A percentile compares a stretch with the other conserved stretches of the same genome.
These are phyloP conservation scores for Heliangelus exortis DNA, from an alignment of 2,797 vertebrate species.

Conservation along the genomic window DNA sequence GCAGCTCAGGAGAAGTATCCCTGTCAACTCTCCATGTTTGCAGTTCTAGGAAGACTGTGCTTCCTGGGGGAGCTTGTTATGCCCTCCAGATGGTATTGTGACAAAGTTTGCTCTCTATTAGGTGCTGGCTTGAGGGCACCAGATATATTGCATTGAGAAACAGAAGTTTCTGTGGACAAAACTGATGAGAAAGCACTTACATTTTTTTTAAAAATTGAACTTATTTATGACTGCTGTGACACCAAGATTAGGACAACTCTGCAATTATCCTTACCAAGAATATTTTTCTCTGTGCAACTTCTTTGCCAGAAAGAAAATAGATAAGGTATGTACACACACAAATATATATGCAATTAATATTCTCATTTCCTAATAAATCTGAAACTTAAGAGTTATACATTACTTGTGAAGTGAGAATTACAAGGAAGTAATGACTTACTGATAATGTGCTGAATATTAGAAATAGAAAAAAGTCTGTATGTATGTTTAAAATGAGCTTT, in stretches of 20 bases:
- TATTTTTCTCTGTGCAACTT: background rate
- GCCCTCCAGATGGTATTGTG: constrained; percentile 1
- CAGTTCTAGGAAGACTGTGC: background rate
- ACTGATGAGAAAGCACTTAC: background rate
- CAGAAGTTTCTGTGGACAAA: background rate
- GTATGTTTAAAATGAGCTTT: constrained; percentile 20
- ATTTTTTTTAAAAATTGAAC: background rate
- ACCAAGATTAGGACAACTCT: background rate
- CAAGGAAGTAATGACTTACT: background rate
- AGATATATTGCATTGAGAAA: background rate
- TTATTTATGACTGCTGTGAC: background rate
- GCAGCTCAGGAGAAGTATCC: background rate
- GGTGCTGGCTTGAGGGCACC: background rate
- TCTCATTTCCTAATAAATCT: constrained; percentile 11
- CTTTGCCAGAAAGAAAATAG: background rate
- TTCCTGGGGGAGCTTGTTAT: background rate
- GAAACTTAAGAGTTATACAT: background rate
- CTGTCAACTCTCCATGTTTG: background rate
- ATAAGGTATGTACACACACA: background rate
- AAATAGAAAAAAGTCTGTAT: background rate
- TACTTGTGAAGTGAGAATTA: background rate
- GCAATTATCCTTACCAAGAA: background rate
- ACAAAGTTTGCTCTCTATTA: constrained; percentile 24
- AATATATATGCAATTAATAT: background rate
- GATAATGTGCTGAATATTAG: background rate